These are phyloP conservation scores for Lacerta agilis DNA, from an alignment of 2,797 vertebrate species.

Conservation along the genomic window DNA sequence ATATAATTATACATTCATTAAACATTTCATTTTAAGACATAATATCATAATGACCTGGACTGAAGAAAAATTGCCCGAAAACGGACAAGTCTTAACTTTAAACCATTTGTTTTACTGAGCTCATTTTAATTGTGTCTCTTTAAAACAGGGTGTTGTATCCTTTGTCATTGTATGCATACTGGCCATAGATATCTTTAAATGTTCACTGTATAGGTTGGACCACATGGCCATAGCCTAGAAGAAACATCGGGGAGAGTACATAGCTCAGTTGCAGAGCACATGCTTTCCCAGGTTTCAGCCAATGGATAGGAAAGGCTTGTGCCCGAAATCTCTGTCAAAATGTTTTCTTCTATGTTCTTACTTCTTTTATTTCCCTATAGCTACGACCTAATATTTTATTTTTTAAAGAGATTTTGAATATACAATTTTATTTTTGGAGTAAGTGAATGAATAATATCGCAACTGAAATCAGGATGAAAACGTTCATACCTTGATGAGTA, in stretches of 20 bases:
- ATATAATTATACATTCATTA: slow-evolving; percentile 71
- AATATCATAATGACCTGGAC: slow-evolving; percentile 39
- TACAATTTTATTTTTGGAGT: background rate
- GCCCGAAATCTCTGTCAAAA: background rate
- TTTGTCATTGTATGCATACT: background rate
- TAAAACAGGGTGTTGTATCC: slow-evolving; percentile 43
- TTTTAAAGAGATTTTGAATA: background rate
- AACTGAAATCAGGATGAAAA: slow-evolving; percentile 8
- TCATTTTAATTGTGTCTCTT: slow-evolving; percentile 34
- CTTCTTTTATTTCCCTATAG: background rate
- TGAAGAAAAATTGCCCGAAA: slow-evolving; percentile 45
- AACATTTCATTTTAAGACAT: slow-evolving; percentile 66
- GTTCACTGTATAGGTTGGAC: slow-evolving; percentile 9
- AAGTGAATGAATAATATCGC: background rate
- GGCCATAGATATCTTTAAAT: rapidly evolving
- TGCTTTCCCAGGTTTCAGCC: background rate
- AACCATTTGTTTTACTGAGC: slow-evolving; percentile 30
- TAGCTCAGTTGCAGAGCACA: background rate
- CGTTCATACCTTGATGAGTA: slow-evolving; percentile 50
- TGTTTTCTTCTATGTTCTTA: background rate
- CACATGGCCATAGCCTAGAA: background rate
- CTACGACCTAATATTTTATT: slow-evolving; percentile 3
- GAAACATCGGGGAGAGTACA: background rate
- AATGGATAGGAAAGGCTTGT: background rate
- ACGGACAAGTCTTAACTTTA: slow-evolving; percentile 23